A percentile compares a stretch with the other conserved stretches of the same genome.
phyloP scores from a whole-genome alignment of 2,888 invertebrate genomes.

The Quadriops clusia region DNA sequence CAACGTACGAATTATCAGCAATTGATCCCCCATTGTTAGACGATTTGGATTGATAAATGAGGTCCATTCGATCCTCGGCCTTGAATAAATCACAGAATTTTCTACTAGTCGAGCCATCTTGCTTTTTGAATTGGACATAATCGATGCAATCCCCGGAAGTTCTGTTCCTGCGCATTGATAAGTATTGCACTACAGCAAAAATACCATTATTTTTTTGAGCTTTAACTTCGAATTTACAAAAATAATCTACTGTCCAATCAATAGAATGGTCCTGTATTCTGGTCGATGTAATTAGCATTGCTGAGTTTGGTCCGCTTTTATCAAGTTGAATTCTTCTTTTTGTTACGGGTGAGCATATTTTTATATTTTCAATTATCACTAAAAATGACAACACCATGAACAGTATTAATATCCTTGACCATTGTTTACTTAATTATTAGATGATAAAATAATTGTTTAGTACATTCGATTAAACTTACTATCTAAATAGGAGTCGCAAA shows the following conservation, averaged over 20 bases:
- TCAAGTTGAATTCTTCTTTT: conserved; percentile 23
- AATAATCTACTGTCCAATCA: conserved; percentile 23
- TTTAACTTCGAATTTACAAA: conserved; percentile 31
- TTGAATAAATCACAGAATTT: conserved; percentile 33
- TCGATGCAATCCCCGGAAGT: conserved; percentile 37
- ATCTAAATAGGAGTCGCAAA: too few species aligned
- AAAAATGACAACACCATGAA: too few species aligned
- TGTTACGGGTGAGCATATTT: conserved; percentile 16
- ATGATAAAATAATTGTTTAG: too few species aligned
- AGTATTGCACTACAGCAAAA: conserved; percentile 40
- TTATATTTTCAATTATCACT: conserved; percentile 15
- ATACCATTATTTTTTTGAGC: conserved; percentile 27
- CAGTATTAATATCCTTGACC: too few species aligned
- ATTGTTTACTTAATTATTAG: too few species aligned
- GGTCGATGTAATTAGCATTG: conserved; percentile 24
- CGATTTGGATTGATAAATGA: conserved; percentile 22
- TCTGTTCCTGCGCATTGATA: conserved; percentile 34
- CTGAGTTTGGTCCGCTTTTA: conserved; percentile 21
- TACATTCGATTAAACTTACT: too few species aligned
- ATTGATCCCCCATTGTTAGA: conserved; percentile 4
- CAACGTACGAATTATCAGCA: conserved; percentile 7
- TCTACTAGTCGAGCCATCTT: conserved; percentile 24
- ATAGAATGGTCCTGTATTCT: conserved; percentile 21
- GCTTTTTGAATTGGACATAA: conserved; percentile 34
- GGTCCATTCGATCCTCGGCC: conserved; percentile 21